Base-by-base conservation (phyloP, 2,113 vertebrate species). In the Apodemus speciosus region DNA sequence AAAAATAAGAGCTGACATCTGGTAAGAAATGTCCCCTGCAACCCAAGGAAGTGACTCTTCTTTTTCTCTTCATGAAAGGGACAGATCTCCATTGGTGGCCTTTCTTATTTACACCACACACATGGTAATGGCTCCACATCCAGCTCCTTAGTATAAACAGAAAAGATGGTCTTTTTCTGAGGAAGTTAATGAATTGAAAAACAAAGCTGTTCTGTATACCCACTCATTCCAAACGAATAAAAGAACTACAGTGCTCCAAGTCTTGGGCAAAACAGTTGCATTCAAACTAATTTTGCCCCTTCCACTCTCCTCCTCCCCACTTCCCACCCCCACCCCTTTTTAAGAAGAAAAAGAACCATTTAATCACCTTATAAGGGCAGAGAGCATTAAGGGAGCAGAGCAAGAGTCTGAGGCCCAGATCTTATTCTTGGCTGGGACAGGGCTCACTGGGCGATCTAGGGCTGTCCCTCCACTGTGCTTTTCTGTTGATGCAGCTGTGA, bases 61-160 rank as follows among this genome's bases (percentile, higher is more conserved):
- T 97, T 97, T 98, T 98, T 97, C 96, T 92, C 96, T 95, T 97
- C 96, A 97, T 97, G 97, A 98, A 98, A 98, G 97, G 90, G 92
- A 96, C 91, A 93, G 95, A 73, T 98, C 98, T 98, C 93, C 97
- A 97, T 94, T 98, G 98, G 98, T 98, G 98, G 98, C 95, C 98
- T 96, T 97, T 97, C 97, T 97, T 97, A 97, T 98, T 98, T 98
- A 97, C 97, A 96, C 97, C 97, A 98, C 97, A 98, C 98, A 98
- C 97, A 98, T 95, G 95, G 97, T 77, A 94, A 97, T 96, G 95
- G 96, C 94, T 98, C 98, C 95, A 97, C 97, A 97, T 97, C 96
- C 80, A 96, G 96, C 97, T 98, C 96, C 97, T 97, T 97, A 98
- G 98, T 96, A 97, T 98, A 98, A 98, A 98, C 98, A 98, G 97